Evolutionary conservation across 2,113 vertebrate genomes (phyloP).

Genomic region (Plotosus lineatus): DNA sequence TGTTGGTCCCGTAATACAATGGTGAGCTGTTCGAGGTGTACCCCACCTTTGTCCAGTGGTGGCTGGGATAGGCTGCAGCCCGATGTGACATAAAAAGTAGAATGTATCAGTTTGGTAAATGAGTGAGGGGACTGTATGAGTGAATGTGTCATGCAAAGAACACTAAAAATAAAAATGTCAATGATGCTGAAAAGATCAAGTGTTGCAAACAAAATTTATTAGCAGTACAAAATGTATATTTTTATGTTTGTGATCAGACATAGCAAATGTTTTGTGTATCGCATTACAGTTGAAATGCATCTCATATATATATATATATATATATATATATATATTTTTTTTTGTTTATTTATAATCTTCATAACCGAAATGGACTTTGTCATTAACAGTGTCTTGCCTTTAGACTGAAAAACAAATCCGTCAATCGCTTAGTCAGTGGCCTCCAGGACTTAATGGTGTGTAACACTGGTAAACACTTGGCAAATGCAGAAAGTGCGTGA

Average conservation of each 20-base stretch:
- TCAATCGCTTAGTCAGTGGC: constrained; percentile 22
- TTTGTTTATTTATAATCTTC: not conserved
- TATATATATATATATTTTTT: not conserved
- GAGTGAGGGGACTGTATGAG: no score
- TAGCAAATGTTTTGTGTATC: not conserved
- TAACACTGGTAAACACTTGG: constrained; percentile 24
- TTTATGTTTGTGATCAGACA: not conserved
- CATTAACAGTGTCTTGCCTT: constrained; percentile 26
- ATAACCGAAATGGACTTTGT: constrained; percentile 7
- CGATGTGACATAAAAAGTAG: no score
- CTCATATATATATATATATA: not conserved
- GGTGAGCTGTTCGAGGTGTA: no score
- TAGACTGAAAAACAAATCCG: not conserved
- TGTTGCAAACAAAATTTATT: no score
- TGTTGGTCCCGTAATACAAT: no score
- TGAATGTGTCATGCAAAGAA: no score
- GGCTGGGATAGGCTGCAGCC: no score
- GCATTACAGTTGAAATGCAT: not conserved
- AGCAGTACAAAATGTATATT: no score
- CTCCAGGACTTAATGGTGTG: constrained; percentile 22
- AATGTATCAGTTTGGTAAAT: no score
- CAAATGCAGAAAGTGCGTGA: not conserved
- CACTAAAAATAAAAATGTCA: no score
- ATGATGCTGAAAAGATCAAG: no score
- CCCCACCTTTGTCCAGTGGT: no score